These are phyloP conservation scores for Oostethus manadensis DNA, from an alignment of 2,113 vertebrate species.

Conservation along the genomic window DNA sequence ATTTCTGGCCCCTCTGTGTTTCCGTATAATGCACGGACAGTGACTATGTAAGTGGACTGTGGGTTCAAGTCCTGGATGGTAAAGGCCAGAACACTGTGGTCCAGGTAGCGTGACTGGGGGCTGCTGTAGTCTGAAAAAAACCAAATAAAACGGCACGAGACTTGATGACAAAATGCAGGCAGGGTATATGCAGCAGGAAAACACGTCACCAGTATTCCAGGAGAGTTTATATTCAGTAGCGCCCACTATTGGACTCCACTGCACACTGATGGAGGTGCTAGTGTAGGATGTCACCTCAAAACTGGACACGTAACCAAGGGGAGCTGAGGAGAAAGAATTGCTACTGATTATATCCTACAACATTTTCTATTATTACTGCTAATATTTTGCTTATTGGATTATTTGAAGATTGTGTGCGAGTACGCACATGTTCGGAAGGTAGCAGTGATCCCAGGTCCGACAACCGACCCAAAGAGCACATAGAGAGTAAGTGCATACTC, in stretches of 20 bases:
- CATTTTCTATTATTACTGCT: too few relatives aligned
- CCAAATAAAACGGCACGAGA: neutral
- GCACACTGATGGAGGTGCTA: conserved; percentile 72
- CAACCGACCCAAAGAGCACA: conserved; percentile 77
- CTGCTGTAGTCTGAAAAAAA: conserved; percentile 48
- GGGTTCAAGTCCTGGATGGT: conserved; percentile 69
- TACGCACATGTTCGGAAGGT: conserved; percentile 83
- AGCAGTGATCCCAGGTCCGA: conserved; percentile 80
- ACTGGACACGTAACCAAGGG: conserved; percentile 82
- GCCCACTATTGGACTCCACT: conserved; percentile 78
- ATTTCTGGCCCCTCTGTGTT: conserved; percentile 78
- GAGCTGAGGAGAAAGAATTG: conserved; percentile 67
- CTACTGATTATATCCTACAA: too few relatives aligned
- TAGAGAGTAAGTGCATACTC: conserved; percentile 84
- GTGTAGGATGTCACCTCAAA: conserved; percentile 80
- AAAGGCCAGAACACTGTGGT: conserved; percentile 61
- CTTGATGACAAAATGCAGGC: neutral
- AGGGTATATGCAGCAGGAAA: neutral
- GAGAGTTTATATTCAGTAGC: conserved; percentile 82
- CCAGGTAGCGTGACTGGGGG: conserved; percentile 70
- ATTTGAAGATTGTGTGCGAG: neutral
- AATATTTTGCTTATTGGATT: neutral
- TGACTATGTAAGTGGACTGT: conserved; percentile 69
- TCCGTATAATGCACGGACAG: conserved; percentile 74
- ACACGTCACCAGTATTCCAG: conserved; percentile 66